Percentiles rank a stretch among this genome's conserved stretches.
phyloP scores from a whole-genome alignment of 2,797 vertebrate species.

The Smutsia temminckii region DNA sequence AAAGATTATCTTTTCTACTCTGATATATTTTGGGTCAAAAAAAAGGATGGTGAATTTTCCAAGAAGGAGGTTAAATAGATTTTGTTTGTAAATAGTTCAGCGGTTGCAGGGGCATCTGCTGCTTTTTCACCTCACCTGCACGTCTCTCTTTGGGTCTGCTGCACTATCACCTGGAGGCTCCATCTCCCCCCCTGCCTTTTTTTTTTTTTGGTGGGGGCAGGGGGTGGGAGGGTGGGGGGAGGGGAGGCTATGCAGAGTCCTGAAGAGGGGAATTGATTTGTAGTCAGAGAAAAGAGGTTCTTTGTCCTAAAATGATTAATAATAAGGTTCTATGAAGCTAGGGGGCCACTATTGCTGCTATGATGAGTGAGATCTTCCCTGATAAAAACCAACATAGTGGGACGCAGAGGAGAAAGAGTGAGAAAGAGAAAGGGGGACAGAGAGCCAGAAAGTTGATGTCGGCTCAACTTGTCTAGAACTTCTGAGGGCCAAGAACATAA shows the following conservation, averaged over 20 bases:
- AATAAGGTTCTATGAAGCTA: not conserved
- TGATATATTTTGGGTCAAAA: not conserved
- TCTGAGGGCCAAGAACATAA: not conserved
- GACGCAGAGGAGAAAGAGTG: not conserved
- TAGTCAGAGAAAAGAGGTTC: not conserved
- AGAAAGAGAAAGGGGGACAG: not conserved
- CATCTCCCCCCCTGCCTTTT: not conserved
- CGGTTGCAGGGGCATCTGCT: not conserved
- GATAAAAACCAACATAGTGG: not conserved
- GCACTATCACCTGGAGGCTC: not conserved
- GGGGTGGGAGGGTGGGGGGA: too few species aligned
- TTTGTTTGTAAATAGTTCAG: conserved; percentile 60
- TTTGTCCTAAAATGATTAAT: not conserved
- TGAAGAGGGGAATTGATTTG: not conserved
- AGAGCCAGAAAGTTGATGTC: not conserved
- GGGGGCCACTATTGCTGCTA: not conserved
- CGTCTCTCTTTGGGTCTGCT: not conserved
- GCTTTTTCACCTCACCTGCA: not conserved
- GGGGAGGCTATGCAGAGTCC: not conserved
- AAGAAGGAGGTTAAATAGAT: conserved; percentile 45
- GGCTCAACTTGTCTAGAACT: not conserved
- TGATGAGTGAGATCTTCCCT: not conserved
- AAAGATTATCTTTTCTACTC: conserved; percentile 7
- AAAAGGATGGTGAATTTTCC: conserved; percentile 22
- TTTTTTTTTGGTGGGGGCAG: too few species aligned